Evolutionary conservation across 2,888 invertebrate genomes (phyloP), one percentile per base, ranked within the genome.

Genomic region (Folsomia candida): DNA sequence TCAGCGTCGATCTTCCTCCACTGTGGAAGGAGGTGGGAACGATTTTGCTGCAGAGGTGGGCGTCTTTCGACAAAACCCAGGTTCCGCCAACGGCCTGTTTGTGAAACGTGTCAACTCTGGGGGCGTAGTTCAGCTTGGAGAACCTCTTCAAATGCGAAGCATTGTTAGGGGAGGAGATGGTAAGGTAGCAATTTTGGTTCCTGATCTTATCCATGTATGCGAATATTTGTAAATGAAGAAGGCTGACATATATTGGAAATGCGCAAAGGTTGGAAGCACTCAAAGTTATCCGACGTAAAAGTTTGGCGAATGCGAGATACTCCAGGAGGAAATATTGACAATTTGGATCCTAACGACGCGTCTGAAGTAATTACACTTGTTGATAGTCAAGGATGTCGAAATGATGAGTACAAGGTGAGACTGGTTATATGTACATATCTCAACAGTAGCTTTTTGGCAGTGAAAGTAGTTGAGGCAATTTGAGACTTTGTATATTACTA

Each of bases 31-130:
- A 14, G 78, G 78, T 2, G 67, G 68, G 14, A 78, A 79, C 59
- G 78, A 78, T 20, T 80, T 80, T 68, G 78, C 76, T 18, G 78
- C 78, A 6, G 80, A 80, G 64, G 77, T 80, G 1, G 80, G 78
- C 0, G 74, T 80, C 22, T 80, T 80, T 47, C 67, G 78, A 22
- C 79, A 80, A 69, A 78, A 76, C 71, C 74, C 78, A 18, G 80
- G 78, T 9, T 25, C 74, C 9, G 51, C 66, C 4, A 79, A 79
- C 69, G 78, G 80, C 4, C 71, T 80, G 9, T 79, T 74, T 69
- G 74, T 71, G 11, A 75, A 77, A 51, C 51, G 80, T 24, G 78
- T 80, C 20, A 79, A 75, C 61, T 78, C 78, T 29, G 80, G 80
- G 4, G 80, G 80, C 1, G 78, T 77, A 1, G 80, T 80, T 24